Conservation (phyloP, 1,140 invertebrate genomes). For the Halictus rubicundus region DNA sequence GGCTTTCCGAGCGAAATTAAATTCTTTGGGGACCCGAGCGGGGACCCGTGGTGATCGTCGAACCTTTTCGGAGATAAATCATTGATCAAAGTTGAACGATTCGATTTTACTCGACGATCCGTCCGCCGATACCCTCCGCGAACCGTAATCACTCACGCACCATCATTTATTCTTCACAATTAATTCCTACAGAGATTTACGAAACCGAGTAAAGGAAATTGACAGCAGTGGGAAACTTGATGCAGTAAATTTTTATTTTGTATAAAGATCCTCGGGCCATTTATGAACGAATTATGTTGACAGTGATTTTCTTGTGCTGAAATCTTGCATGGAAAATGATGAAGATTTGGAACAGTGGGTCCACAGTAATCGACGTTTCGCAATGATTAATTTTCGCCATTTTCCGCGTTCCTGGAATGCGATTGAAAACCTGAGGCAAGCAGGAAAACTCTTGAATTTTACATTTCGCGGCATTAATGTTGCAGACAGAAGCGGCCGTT, state of each 20-base stretch:
- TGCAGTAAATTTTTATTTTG: too few relatives aligned
- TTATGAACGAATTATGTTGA: too few relatives aligned
- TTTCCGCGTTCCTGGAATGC: neutral
- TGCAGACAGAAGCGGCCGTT: neutral
- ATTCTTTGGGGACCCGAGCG: slow-evolving; percentile 27
- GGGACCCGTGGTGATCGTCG: neutral
- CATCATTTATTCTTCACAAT: too few relatives aligned
- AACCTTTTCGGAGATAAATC: neutral
- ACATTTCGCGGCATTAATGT: neutral
- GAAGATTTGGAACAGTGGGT: neutral
- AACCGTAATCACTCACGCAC: too few relatives aligned
- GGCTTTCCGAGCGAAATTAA: slow-evolving; percentile 38
- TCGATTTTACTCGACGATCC: neutral
- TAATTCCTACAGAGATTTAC: too few relatives aligned
- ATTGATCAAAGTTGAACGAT: neutral
- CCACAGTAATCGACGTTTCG: neutral
- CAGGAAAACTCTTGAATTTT: slow-evolving; percentile 10
- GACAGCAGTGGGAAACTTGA: too few relatives aligned
- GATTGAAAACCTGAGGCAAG: neutral
- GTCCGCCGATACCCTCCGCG: neutral
- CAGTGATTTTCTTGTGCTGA: neutral
- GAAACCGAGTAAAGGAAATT: too few relatives aligned
- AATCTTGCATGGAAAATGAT: neutral
- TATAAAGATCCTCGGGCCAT: too few relatives aligned
- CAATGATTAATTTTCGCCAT: neutral